Conservation (phyloP, 2,113 vertebrate genomes). For the Peucedramus taeniatus region DNA sequence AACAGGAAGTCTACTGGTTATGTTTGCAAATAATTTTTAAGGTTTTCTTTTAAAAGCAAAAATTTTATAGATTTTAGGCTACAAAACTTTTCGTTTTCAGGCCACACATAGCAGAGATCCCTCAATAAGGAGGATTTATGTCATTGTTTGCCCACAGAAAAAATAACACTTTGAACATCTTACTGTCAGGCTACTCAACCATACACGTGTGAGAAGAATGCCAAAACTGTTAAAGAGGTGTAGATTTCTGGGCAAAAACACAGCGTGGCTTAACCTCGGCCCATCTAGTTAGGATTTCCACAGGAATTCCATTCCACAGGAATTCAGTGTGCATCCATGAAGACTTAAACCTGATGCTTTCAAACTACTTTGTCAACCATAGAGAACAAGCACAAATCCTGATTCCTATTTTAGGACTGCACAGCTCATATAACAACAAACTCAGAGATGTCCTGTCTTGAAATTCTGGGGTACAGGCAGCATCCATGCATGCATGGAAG, state of each 20-base stretch:
- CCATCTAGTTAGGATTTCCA: neutral
- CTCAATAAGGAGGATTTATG: neutral
- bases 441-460: neutral
- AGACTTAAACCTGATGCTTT: neutral
- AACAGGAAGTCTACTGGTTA: neutral
- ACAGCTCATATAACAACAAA: neutral
- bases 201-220: neutral
- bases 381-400: neutral
- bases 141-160: neutral
- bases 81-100: neutral
- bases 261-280: neutral
- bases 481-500: rapidly evolving
- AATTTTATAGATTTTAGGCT: neutral
- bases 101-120: neutral
- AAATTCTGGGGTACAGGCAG: neutral
- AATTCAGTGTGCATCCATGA: neutral
- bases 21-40: neutral
- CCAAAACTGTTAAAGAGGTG: neutral
- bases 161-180: neutral
- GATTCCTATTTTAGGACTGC: neutral
- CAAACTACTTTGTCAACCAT: neutral
- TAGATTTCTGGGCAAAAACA: neutral
- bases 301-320: neutral
- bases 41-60: neutral
- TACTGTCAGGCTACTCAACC: neutral